phyloP scores from a whole-genome alignment of 2,888 invertebrate genomes.

The Blomia tropicalis region DNA sequence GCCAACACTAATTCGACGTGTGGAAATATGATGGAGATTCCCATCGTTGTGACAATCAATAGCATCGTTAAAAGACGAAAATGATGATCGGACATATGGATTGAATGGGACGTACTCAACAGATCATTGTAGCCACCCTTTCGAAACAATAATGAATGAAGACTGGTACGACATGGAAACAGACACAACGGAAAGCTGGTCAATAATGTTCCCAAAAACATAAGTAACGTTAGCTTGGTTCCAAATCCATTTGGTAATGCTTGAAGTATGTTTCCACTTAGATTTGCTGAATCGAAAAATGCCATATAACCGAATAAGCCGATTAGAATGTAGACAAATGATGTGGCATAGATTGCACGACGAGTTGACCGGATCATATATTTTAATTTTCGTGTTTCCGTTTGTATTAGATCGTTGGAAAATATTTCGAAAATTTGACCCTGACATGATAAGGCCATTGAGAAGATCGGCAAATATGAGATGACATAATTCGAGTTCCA shows the following conservation, averaged over 20 bases:
- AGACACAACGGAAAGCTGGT: conserved; percentile 92
- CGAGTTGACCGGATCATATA: conserved; percentile 74
- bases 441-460: conserved; percentile 91
- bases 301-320: conserved; percentile 87
- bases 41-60: conserved; percentile 57
- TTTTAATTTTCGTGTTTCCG: conserved; percentile 57
- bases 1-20: conserved; percentile 76
- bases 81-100: conserved; percentile 56
- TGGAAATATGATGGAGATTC: conserved; percentile 69
- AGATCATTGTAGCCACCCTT: conserved; percentile 21
- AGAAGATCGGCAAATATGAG: conserved; percentile 85
- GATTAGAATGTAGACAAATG: conserved; percentile 61
- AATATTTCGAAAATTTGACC: conserved; percentile 89
- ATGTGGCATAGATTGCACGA: conserved; percentile 77
- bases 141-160: conserved; percentile 70
- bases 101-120: conserved; percentile 13
- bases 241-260: conserved; percentile 59
- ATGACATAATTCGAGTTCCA: conserved; percentile 73
- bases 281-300: conserved; percentile 45
- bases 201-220: conserved; percentile 82
- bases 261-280: conserved; percentile 70
- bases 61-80: conserved; percentile 66
- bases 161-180: conserved; percentile 82
- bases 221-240: conserved; percentile 77
- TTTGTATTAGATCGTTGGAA: conserved; percentile 44